Evolutionary conservation across 2,797 vertebrate species (phyloP).

Genomic region (Bradypus variegatus): DNA sequence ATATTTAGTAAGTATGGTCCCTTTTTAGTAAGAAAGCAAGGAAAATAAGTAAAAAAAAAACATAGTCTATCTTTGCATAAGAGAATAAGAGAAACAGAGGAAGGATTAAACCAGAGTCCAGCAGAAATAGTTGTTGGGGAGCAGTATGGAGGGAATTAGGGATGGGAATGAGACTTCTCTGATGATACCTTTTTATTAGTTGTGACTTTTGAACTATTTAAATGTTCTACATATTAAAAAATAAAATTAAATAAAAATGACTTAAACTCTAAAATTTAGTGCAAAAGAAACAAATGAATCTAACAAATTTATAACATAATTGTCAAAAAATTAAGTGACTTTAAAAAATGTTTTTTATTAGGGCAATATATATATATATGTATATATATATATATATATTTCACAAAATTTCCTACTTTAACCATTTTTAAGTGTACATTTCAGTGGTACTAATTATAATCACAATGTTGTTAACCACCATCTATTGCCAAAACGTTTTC

Average conservation of each 20-base stretch:
- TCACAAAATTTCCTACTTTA: too few relatives aligned
- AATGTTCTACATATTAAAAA: neutral
- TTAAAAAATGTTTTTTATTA: too few relatives aligned
- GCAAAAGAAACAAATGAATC: constrained; percentile 1
- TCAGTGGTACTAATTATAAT: too few relatives aligned
- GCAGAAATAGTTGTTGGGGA: neutral
- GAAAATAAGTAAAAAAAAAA: neutral
- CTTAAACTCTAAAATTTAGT: neutral
- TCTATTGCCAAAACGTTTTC: too few relatives aligned
- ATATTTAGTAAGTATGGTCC: neutral
- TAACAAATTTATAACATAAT: neutral
- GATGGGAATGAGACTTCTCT: neutral
- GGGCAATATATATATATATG: too few relatives aligned
- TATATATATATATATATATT: too few relatives aligned
- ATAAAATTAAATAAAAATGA: neutral
- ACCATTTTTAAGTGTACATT: too few relatives aligned
- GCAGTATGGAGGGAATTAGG: neutral
- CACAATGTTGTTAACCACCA: too few relatives aligned
- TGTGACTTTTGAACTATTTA: neutral
- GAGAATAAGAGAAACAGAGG: constrained; percentile 5
- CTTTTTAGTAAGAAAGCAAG: neutral
- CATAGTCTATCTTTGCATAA: constrained; percentile 4
- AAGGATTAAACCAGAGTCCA: neutral
- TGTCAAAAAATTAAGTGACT: neutral
- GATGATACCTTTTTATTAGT: neutral